Percentiles rank a stretch among this genome's conserved stretches.
phyloP scores from a whole-genome alignment of 2,888 invertebrate genomes.

The Galerucella nymphaeae region DNA sequence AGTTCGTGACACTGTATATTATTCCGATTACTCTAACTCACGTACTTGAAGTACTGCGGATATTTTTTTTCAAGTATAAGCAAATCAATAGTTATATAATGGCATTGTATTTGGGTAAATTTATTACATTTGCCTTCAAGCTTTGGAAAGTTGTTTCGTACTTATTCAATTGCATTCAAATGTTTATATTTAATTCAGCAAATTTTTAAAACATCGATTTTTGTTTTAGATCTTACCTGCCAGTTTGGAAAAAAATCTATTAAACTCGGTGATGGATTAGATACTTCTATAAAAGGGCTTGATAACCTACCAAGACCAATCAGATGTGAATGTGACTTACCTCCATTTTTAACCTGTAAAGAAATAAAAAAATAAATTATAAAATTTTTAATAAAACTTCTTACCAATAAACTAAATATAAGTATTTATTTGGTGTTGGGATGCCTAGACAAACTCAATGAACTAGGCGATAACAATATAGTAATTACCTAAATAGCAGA shows the following conservation, averaged over 20 bases:
- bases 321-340: constrained; percentile 42
- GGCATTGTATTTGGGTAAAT: too few relatives aligned
- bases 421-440: too few relatives aligned
- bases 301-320: neutral
- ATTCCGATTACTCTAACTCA: too few relatives aligned
- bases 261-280: constrained; percentile 40
- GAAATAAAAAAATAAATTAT: constrained; percentile 57
- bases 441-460: too few relatives aligned
- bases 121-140: too few relatives aligned
- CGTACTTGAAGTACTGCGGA: too few relatives aligned
- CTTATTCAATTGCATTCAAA: neutral
- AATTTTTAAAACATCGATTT: neutral
- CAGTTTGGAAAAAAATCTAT: constrained; percentile 37
- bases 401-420: neutral
- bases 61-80: too few relatives aligned
- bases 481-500: too few relatives aligned
- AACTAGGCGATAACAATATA: too few relatives aligned
- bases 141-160: too few relatives aligned
- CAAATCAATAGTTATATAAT: too few relatives aligned
- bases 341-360: constrained; percentile 43
- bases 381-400: neutral
- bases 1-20: too few relatives aligned
- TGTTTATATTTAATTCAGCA: neutral
- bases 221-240: constrained; percentile 41
- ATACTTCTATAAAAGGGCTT: constrained; percentile 16